Evolutionary conservation across 2,113 vertebrate species (phyloP).

Genomic region (Fukomys damarensis): DNA sequence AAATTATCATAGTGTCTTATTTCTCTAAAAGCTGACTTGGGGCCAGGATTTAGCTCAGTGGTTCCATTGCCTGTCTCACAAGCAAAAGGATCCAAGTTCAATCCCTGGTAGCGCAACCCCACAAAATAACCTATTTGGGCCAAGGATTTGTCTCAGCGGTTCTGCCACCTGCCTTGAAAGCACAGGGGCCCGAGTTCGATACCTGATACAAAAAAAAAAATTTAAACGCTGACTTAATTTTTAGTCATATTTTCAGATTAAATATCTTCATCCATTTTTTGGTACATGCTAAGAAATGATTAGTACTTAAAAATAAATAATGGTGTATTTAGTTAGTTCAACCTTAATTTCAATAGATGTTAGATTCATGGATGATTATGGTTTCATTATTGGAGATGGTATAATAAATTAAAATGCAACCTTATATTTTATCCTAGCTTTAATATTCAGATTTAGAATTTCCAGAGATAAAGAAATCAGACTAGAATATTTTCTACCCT

Average conservation of each 20-base stretch:
- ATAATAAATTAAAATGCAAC: constrained; percentile 21
- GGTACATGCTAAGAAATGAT: background rate
- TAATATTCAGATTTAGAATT: constrained; percentile 11
- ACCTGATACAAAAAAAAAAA: too few species aligned
- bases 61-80: too few species aligned
- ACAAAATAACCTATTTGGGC: too few species aligned
- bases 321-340: background rate
- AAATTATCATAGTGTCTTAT: background rate
- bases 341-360: background rate
- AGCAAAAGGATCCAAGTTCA: too few species aligned
- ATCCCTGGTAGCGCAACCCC: too few species aligned
- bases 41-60: too few species aligned
- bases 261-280: constrained; percentile 4
- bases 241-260: background rate
- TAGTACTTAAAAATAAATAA: background rate
- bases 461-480: background rate
- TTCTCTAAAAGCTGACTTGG: constrained; percentile 22
- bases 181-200: too few species aligned
- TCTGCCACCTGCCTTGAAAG: too few species aligned
- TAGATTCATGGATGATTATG: background rate
- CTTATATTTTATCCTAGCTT: background rate
- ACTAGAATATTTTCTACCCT: background rate
- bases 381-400: background rate
- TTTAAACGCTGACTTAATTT: background rate
- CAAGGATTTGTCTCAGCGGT: too few species aligned